Percentiles rank a stretch among this genome's conserved stretches.
phyloP scores from a whole-genome alignment of 2,113 vertebrate genomes.

The Neodon shergylaensis region DNA sequence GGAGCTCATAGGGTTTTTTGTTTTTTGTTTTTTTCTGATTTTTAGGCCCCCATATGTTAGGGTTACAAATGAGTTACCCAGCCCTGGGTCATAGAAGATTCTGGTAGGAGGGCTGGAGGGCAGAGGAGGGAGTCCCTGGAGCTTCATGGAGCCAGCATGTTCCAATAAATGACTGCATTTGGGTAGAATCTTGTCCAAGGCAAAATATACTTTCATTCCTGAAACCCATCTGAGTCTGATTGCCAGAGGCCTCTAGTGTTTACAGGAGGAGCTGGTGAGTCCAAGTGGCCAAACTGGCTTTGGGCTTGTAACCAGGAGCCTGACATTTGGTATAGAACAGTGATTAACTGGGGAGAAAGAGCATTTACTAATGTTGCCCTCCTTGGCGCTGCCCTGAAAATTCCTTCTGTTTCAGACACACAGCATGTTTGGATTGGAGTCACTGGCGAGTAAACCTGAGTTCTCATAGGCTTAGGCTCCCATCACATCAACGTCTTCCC shows the following conservation, averaged over 20 bases:
- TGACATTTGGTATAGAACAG: slow-evolving; percentile 45
- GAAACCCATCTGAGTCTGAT: background rate
- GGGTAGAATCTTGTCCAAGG: background rate
- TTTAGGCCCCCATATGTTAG: background rate
- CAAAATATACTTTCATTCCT: background rate
- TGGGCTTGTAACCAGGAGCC: background rate
- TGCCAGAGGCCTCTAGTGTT: background rate
- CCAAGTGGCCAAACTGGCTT: background rate
- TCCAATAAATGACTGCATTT: background rate
- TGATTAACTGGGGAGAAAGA: slow-evolving; percentile 22
- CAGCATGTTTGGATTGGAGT: background rate
- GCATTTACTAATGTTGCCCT: slow-evolving; percentile 24
- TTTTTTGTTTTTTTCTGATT: background rate
- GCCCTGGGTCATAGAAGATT: background rate
- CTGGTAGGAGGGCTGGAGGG: background rate
- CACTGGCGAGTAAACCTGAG: background rate
- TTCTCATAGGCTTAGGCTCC: background rate
- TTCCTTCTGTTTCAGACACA: background rate
- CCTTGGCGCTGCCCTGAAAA: background rate
- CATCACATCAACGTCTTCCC: background rate
- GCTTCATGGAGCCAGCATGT: background rate
- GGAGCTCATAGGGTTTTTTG: background rate
- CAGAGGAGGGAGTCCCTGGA: background rate
- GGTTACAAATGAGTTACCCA: background rate
- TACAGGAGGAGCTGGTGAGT: background rate